These are phyloP conservation scores for Luffia ferchaultella DNA, from an alignment of 2,888 invertebrate species.

Conservation along the genomic window DNA sequence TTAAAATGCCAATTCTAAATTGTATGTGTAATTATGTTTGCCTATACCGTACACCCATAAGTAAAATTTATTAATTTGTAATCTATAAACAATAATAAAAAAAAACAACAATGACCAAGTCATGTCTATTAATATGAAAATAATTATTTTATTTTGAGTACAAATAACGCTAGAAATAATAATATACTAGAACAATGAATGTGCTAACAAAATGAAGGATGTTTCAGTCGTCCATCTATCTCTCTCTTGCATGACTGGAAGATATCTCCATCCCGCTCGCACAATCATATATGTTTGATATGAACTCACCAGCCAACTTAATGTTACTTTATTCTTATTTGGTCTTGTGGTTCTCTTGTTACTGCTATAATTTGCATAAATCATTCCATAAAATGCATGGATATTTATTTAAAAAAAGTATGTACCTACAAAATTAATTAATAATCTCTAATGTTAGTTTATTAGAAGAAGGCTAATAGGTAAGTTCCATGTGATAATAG, in stretches of 20 bases:
- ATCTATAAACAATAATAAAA: background rate
- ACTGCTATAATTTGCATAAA: too few relatives aligned
- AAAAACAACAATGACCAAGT: background rate
- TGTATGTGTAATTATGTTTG: background rate
- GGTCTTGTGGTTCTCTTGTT: too few relatives aligned
- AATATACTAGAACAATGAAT: background rate
- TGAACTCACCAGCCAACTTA: background rate
- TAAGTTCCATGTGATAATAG: background rate
- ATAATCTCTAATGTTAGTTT: too few relatives aligned
- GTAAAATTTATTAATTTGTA: background rate
- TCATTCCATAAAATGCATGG: too few relatives aligned
- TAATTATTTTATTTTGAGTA: background rate
- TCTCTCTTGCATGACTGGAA: background rate
- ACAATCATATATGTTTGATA: background rate
- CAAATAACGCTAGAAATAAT: background rate
- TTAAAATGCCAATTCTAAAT: background rate
- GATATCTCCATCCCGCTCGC: background rate
- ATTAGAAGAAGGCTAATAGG: background rate
- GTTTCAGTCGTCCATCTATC: background rate
- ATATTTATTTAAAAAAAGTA: too few relatives aligned
- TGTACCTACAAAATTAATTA: too few relatives aligned
- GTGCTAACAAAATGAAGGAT: background rate
- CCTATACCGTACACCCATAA: background rate
- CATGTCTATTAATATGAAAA: background rate
- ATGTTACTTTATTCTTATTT: too few relatives aligned